Evolutionary conservation across 2,113 vertebrate species (phyloP), one percentile per base, ranked within the genome.

Genomic region (Macquaria ambigua): DNA sequence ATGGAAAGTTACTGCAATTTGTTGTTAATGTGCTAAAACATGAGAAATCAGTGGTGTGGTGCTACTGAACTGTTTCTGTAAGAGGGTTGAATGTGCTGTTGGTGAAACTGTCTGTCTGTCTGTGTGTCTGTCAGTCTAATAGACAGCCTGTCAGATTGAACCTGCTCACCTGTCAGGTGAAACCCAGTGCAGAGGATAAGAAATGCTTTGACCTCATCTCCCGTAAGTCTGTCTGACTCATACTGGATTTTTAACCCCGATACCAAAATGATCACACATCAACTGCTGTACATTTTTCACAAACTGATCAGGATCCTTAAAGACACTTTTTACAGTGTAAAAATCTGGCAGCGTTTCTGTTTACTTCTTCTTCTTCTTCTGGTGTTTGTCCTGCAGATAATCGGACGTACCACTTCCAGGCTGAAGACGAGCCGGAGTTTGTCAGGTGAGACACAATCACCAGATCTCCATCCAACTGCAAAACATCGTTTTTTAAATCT

Each of bases 121-220:
- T 76, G 48, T n/a, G 5, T 64, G 31, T 61, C 1, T 70, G 15
- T 67, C 90, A 98, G 97, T 97, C 97, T 53, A 98, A 98, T 94
- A 96, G 97, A 87, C 97, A 97, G 37, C 97, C 97, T 15, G 97
- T 97, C 74, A 97, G 97, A 90, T 75, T 98, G 89, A 98, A 98
- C 93, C 95, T 98, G 73, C 93, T 98, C 80, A 98, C 97, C 86
- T 98, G 97, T 90, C 97, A 98, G 81, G 97, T 98, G 90, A 98
- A 98, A 86, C 97, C 97, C 12, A 97, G 97, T 34, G 87, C 95
- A 0, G 97, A 98, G 90, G 97, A 98, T 90, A 97, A 97, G 94
- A 98, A 97, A 79, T 98, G 97, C 77, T 98, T 98, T 78, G 97
- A 97, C 89, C 93, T 98, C 62, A 97, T 98, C 95, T 97, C 97